Evolutionary conservation across 2,113 vertebrate species (phyloP).

Genomic region (Ciconia stormi): DNA sequence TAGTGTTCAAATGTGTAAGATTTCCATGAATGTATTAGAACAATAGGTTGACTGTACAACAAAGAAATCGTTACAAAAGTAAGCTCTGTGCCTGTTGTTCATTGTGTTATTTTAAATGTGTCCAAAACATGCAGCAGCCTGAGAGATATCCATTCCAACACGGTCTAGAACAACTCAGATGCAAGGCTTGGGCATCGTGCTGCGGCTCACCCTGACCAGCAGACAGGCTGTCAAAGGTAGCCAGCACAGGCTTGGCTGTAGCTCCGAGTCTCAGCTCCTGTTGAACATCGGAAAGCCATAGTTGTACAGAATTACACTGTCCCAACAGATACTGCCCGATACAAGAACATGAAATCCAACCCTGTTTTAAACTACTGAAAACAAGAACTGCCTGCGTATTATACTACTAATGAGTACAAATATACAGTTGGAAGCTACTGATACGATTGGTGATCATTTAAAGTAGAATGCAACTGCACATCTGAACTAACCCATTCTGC

Average conservation of each 20-base stretch:
- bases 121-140: not conserved
- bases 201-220: not conserved
- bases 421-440: not conserved
- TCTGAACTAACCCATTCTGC: not conserved
- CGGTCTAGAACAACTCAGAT: rapidly evolving
- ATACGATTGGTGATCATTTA: not conserved
- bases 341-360: not conserved
- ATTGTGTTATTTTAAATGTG: not conserved
- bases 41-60: not conserved
- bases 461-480: not conserved
- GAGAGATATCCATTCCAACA: not conserved
- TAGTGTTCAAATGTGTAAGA: not conserved
- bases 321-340: not conserved
- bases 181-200: not conserved
- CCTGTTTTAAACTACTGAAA: not conserved
- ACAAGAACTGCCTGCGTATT: not conserved
- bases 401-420: not conserved
- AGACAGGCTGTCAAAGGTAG: not conserved
- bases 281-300: not conserved
- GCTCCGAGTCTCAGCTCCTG: not conserved
- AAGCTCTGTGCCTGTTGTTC: not conserved
- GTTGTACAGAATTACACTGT: not conserved
- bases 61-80: not conserved
- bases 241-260: not conserved
- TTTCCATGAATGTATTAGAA: not conserved